Evolutionary conservation across 2,888 invertebrate genomes (phyloP), one percentile per base, ranked within the genome.

Genomic region (Marronus borbonicus): DNA sequence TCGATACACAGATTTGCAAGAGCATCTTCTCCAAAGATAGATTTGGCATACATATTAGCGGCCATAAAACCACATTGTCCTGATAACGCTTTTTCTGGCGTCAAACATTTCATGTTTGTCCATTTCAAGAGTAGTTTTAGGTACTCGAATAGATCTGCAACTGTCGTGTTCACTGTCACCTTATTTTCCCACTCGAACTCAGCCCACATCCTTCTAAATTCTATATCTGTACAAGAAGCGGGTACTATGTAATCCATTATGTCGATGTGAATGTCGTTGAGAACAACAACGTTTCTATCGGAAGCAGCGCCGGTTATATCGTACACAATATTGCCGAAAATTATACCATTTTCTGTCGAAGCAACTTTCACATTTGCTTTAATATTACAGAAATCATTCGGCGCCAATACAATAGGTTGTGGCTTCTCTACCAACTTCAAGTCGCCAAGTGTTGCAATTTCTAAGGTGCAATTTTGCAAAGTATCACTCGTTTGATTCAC

Each of bases 161-260:
- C 93, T 70, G 94, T 94, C 0, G 99, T 99, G 88, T 97, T 82
- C 4, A 84, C 84, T 4, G 84, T 83, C 2, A 84, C 98, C 92
- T 99, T 99, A 89, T 99, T 99, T 91, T 99, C 99, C 99, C 99
- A 99, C 90, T 99, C 99, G 90, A 99, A 99, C 91, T 99, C 99
- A 2, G 98, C 97, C 99, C 99, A 99, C 99, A 99, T 99, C 89
- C 96, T 95, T 5, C 99, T 90, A 92, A 99, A 99, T 90, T 99
- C 99, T 0, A 94, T 93, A 88, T 99, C 99, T 75, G 94, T 96
- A 89, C 99, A 99, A 58, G 92, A 89, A 17, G 98, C 98, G 24
- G 98, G 98, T 86, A 98, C 95, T 86, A 98, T 98, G 90, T 98
- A 98, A 90, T 99, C 99, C 96, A 99, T 98, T 84, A 99, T 98